Conservation (phyloP, 2,797 vertebrate species). For the Ciconia nigra region DNA sequence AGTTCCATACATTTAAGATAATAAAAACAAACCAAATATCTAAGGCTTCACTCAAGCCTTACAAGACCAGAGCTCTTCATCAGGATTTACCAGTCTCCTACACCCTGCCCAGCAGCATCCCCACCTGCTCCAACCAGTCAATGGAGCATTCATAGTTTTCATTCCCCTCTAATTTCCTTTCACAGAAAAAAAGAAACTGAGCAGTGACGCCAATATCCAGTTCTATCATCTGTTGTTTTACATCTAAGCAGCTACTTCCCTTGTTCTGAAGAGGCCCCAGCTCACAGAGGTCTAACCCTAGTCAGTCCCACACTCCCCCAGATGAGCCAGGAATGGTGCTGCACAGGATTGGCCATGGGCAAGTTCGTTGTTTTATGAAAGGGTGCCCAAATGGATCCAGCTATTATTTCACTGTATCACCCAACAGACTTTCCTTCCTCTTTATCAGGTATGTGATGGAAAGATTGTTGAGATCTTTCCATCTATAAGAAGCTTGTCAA, state of each 20-base stretch:
- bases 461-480: not conserved
- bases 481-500: not conserved
- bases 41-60: not conserved
- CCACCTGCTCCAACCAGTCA: not conserved
- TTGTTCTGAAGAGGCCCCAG: not conserved
- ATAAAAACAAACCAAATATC: not conserved
- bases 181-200: not conserved
- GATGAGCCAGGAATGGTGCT: not conserved
- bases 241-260: not conserved
- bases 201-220: not conserved
- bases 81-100: not conserved
- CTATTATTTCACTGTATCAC: not conserved
- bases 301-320: not conserved
- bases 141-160: not conserved
- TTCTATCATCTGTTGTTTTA: not conserved
- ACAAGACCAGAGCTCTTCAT: not conserved
- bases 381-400: not conserved
- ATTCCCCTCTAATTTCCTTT: not conserved
- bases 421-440: not conserved
- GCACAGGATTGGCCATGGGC: no score
- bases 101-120: not conserved
- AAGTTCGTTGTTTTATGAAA: not conserved
- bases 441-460: not conserved
- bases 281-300: not conserved
- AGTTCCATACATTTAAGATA: not conserved